A percentile compares a stretch with the other conserved stretches of the same genome.
Evolutionary conservation across 2,113 vertebrate genomes (phyloP).

Genomic region (Martes martes): DNA sequence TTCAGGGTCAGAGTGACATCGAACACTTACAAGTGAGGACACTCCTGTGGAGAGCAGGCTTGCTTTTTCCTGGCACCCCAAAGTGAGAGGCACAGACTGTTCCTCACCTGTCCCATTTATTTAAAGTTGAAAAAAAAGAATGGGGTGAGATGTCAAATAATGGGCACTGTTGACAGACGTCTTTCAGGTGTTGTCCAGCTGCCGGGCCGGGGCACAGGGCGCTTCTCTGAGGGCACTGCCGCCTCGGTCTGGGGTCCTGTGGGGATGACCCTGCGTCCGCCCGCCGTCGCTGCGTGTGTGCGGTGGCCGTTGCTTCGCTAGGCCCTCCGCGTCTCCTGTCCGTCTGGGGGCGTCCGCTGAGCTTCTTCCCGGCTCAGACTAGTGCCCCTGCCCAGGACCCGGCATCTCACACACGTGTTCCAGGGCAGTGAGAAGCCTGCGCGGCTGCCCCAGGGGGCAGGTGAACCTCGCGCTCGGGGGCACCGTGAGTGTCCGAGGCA

Average conservation of each 20-base stretch:
- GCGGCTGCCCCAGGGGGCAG: neutral
- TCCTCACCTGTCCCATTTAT: constrained; percentile 70
- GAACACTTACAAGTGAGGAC: neutral
- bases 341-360: neutral
- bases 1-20: neutral
- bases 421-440: too few relatives aligned
- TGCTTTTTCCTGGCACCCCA: neutral
- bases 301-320: neutral
- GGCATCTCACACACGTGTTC: neutral
- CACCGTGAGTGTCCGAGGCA: neutral
- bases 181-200: constrained; percentile 80
- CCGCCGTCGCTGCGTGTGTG: neutral
- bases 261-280: fast-evolving
- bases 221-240: neutral
- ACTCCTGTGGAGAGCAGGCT: neutral
- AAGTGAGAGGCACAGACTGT: constrained; percentile 68
- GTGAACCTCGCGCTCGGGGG: neutral
- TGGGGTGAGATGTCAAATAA: constrained; percentile 69
- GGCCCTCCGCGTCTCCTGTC: neutral
- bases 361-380: neutral
- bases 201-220: neutral
- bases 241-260: neutral
- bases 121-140: neutral
- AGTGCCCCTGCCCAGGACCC: neutral
- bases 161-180: constrained; percentile 43